phyloP scores from a whole-genome alignment of 2,797 vertebrate genomes.

The Fundulus diaphanus region DNA sequence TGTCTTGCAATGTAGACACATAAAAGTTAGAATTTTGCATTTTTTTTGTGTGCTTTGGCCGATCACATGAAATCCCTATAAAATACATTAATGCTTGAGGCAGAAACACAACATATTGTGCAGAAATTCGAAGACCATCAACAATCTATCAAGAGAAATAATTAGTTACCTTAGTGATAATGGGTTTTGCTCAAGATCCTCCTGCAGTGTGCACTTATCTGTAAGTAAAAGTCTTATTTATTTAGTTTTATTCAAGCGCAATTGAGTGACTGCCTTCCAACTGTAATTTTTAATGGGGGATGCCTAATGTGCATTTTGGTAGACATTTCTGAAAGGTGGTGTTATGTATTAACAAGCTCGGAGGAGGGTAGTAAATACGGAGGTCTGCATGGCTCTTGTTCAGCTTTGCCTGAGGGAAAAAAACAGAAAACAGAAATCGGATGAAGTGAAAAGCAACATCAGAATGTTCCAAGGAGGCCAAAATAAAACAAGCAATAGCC shows the following conservation, averaged over 20 bases:
- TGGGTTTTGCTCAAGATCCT: conserved; percentile 26
- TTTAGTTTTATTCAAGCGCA: conserved; percentile 54
- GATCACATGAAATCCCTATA: too few relatives aligned
- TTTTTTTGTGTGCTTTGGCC: too few relatives aligned
- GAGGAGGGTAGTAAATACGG: conserved; percentile 32
- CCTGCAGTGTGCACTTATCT: conserved; percentile 55
- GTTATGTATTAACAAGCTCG: conserved; percentile 53
- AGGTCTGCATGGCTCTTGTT: conserved; percentile 26
- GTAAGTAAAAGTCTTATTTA: conserved; percentile 49
- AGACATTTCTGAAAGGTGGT: conserved; percentile 49
- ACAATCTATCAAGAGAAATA: too few relatives aligned
- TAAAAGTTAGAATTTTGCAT: too few relatives aligned
- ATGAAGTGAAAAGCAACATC: conserved; percentile 11
- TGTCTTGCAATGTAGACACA: too few relatives aligned
- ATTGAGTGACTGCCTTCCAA: conserved; percentile 54
- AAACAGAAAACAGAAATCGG: background rate
- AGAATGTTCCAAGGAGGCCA: background rate
- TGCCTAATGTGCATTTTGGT: conserved; percentile 41
- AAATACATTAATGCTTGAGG: background rate
- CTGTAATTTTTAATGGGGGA: conserved; percentile 49
- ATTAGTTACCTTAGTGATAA: too few relatives aligned
- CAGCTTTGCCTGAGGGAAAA: background rate
- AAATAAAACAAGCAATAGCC: background rate
- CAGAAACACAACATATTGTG: too few relatives aligned
- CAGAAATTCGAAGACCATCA: too few relatives aligned